These are phyloP conservation scores for Pseudopodoces humilis DNA, from an alignment of 2,113 vertebrate genomes.

Conservation along the genomic window DNA sequence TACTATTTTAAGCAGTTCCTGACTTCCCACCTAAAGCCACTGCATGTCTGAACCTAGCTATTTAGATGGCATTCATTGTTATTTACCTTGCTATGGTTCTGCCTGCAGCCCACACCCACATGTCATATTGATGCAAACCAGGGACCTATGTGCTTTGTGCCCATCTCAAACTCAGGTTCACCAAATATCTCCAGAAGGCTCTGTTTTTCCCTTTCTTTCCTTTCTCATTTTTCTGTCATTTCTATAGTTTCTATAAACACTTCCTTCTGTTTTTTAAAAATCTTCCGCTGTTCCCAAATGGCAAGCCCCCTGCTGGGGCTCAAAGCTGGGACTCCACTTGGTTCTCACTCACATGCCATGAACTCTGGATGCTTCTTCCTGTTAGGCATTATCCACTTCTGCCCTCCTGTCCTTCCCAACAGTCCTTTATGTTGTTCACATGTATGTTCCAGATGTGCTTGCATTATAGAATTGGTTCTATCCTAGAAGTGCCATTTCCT, in stretches of 20 bases:
- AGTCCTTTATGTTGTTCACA: neutral
- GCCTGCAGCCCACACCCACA: neutral
- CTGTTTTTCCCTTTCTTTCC: neutral
- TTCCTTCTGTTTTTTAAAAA: neutral
- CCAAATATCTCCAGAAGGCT: neutral
- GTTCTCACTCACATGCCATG: neutral
- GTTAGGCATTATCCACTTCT: neutral
- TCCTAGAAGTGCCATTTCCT: neutral
- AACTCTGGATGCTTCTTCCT: neutral
- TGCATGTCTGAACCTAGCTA: neutral
- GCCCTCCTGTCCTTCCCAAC: neutral
- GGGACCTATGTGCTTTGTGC: rapidly evolving
- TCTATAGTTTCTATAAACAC: neutral
- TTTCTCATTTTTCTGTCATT: neutral
- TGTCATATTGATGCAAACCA: rapidly evolving
- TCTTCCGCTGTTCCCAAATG: neutral
- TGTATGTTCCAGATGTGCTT: neutral
- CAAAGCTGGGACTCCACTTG: neutral
- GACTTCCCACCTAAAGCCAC: neutral
- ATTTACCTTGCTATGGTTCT: neutral
- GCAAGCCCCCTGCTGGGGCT: neutral
- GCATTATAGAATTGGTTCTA: neutral
- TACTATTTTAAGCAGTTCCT: neutral
- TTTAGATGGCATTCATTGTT: neutral
- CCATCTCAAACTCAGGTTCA: neutral